Conservation (phyloP, 2,113 vertebrate genomes). For the Hemiscyllium ocellatum region DNA sequence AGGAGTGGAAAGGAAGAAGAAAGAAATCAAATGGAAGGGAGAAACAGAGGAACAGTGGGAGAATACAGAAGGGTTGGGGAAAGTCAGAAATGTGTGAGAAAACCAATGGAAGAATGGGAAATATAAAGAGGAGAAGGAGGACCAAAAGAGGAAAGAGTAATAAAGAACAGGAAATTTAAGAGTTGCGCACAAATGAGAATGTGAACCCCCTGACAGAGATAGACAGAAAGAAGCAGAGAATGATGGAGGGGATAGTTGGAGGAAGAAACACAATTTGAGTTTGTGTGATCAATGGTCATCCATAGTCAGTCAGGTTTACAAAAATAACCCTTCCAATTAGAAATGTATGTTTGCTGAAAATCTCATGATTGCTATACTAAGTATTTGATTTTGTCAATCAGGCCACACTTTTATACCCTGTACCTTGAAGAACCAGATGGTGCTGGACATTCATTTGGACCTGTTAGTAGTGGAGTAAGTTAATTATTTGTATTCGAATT, state of each 20-base stretch:
- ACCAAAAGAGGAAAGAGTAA: background rate
- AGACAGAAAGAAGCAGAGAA: background rate
- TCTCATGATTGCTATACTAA: background rate
- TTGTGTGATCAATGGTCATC: background rate
- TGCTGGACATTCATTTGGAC: slow-evolving; percentile 72
- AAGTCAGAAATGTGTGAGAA: background rate
- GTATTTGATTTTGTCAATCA: slow-evolving; percentile 44
- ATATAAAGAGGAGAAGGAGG: background rate
- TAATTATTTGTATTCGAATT: slow-evolving; percentile 36
- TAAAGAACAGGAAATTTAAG: background rate
- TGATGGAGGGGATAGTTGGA: background rate
- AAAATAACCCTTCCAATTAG: background rate
- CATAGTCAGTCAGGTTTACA: background rate
- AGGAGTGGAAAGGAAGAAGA: background rate
- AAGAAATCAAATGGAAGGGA: background rate
- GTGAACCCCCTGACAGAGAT: background rate
- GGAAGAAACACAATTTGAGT: background rate
- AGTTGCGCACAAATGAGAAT: background rate
- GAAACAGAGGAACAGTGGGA: background rate
- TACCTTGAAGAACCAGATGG: slow-evolving; percentile 84
- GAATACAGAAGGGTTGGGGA: background rate
- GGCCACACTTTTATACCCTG: slow-evolving; percentile 79
- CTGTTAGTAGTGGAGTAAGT: slow-evolving; percentile 70
- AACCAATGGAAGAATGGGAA: background rate
- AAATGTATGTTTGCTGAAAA: background rate